phyloP scores from a whole-genome alignment of 2,797 vertebrate species.

The Mus minutoides region DNA sequence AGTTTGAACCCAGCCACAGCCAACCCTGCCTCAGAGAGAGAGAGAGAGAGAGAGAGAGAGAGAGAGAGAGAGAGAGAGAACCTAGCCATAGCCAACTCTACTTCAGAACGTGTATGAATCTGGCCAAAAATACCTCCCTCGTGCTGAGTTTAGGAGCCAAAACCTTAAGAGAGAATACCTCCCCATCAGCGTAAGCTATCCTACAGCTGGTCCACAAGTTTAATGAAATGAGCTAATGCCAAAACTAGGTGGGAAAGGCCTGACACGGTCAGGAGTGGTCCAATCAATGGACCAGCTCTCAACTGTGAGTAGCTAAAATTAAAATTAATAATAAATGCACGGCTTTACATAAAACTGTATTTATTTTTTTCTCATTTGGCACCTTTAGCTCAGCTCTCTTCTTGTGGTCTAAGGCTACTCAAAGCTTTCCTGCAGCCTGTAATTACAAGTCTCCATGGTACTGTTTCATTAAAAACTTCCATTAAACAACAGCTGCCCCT shows the following conservation, averaged over 20 bases:
- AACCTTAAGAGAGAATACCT: conserved; percentile 46
- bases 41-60: no score
- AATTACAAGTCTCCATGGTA: conserved; percentile 90
- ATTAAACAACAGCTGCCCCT: conserved; percentile 92
- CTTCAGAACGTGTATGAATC: background rate
- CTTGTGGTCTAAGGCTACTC: conserved; percentile 86
- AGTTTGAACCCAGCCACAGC: conserved; percentile 31
- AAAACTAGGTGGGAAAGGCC: conserved; percentile 38
- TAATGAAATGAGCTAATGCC: conserved; percentile 26
- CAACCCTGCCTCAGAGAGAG: no score
- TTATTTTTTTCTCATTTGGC: conserved; percentile 84
- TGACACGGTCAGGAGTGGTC: conserved; percentile 51
- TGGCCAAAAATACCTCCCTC: conserved; percentile 8
- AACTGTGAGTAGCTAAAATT: conserved; percentile 55
- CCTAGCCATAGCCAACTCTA: conserved; percentile 26
- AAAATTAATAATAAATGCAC: conserved; percentile 83
- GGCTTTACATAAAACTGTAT: conserved; percentile 75
- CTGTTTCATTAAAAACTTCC: conserved; percentile 92
- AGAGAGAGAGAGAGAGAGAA: background rate
- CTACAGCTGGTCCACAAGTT: conserved; percentile 30
- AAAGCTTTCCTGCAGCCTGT: conserved; percentile 89
- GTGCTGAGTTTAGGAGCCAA: background rate
- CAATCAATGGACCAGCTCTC: conserved; percentile 48
- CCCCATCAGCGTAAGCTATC: conserved; percentile 63
- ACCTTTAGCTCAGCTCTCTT: conserved; percentile 81